phyloP scores from a whole-genome alignment of 1,140 invertebrate genomes.

The Diachasmimorpha longicaudata region DNA sequence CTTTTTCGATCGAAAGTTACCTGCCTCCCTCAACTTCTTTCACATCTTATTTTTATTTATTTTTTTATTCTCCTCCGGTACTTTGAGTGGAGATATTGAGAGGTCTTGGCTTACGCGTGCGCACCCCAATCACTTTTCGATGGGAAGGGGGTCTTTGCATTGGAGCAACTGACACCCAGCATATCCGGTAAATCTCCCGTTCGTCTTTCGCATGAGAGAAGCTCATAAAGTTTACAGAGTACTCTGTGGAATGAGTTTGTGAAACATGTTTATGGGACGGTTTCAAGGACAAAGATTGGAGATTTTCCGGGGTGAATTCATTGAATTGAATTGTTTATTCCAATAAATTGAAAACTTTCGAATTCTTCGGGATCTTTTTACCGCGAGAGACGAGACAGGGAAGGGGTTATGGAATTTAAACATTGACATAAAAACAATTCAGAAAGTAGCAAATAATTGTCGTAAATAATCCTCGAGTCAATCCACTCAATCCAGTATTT shows the following conservation, averaged over 20 bases:
- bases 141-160: neutral
- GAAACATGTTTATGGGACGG: neutral
- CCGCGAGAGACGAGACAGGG: too few relatives aligned
- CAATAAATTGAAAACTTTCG: too few relatives aligned
- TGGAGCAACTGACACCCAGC: neutral
- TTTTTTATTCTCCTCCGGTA: neutral
- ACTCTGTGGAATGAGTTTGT: neutral
- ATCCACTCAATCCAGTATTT: too few relatives aligned
- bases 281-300: too few relatives aligned
- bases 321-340: too few relatives aligned
- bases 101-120: too few relatives aligned
- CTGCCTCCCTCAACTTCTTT: conserved; percentile 37
- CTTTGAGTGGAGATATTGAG: neutral
- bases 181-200: conserved; percentile 21
- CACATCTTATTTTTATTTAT: neutral
- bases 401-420: too few relatives aligned
- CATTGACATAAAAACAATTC: too few relatives aligned
- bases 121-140: neutral
- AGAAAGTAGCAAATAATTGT: too few relatives aligned
- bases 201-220: conserved; percentile 16
- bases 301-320: too few relatives aligned
- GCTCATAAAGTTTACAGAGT: neutral
- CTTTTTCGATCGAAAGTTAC: conserved; percentile 60
- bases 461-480: too few relatives aligned
- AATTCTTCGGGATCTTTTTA: too few relatives aligned